phyloP scores from a whole-genome alignment of 2,113 vertebrate genomes.

The Oncorhynchus kisutch region DNA sequence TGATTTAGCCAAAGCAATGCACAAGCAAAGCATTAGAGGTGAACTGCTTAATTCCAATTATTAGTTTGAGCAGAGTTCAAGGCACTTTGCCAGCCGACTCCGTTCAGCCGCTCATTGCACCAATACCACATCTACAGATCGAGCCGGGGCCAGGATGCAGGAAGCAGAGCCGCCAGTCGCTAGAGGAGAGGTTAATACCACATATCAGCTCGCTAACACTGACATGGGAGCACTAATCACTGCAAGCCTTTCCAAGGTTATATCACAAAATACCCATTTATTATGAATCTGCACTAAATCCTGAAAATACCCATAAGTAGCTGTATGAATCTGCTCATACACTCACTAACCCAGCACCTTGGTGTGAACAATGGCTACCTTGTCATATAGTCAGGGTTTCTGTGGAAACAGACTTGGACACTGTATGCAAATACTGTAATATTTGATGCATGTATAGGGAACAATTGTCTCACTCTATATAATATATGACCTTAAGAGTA shows the following conservation, averaged over 20 bases:
- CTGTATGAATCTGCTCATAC: conserved; percentile 14
- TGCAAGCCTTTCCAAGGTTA: conserved; percentile 37
- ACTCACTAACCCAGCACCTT: conserved; percentile 31
- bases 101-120: conserved; percentile 65
- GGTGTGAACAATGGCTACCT: conserved; percentile 11
- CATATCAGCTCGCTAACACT: conserved; percentile 41
- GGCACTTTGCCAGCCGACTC: conserved; percentile 63
- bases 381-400: not conserved
- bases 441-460: not conserved
- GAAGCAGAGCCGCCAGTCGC: not conserved
- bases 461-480: not conserved
- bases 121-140: conserved; percentile 62
- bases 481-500: not conserved
- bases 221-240: conserved; percentile 41
- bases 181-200: conserved; percentile 32
- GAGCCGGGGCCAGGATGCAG: conserved; percentile 36
- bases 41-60: conserved; percentile 68
- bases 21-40: conserved; percentile 50
- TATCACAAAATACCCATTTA: conserved; percentile 53
- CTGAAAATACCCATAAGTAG: conserved; percentile 34
- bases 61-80: conserved; percentile 71
- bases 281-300: conserved; percentile 50
- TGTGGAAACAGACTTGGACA: not conserved
- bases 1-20: conserved; percentile 51
- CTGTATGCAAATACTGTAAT: not conserved